Evolutionary conservation across 2,888 invertebrate genomes (phyloP).

Genomic region (Mesodorylaimus sp.): DNA sequence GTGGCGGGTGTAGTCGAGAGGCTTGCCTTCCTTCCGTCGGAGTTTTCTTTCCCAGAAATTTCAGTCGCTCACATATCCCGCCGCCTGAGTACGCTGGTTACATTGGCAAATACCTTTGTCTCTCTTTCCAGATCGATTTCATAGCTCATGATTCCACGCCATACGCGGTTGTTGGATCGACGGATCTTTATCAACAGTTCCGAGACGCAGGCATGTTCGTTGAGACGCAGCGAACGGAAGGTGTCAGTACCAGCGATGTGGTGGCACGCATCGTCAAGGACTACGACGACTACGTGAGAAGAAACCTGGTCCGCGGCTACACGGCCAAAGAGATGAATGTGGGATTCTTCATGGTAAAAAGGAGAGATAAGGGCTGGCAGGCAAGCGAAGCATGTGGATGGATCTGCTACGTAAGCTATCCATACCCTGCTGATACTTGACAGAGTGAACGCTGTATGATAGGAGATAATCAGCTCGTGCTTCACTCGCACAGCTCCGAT

Average conservation of each 20-base stretch:
- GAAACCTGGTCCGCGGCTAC: conserved; percentile 88
- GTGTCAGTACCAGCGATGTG: conserved; percentile 94
- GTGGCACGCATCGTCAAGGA: conserved; percentile 91
- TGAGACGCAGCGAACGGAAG: conserved; percentile 66
- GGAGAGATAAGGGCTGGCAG: too few species aligned
- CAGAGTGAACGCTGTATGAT: too few species aligned
- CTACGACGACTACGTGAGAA: conserved; percentile 86
- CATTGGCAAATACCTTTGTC: neutral
- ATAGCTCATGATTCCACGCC: conserved; percentile 97
- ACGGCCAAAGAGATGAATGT: conserved; percentile 94
- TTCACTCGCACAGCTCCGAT: too few species aligned
- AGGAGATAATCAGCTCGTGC: too few species aligned
- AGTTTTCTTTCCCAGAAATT: too few species aligned
- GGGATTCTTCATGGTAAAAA: too few species aligned
- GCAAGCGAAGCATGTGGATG: too few species aligned
- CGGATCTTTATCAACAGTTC: conserved; percentile 61
- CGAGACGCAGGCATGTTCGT: conserved; percentile 88
- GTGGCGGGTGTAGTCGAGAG: too few species aligned
- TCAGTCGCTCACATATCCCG: neutral
- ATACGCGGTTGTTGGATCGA: conserved; percentile 56
- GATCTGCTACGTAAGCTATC: too few species aligned
- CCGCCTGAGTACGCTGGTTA: too few species aligned
- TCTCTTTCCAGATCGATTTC: conserved; percentile 61
- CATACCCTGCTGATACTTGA: too few species aligned
- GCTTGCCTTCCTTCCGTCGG: too few species aligned